A percentile compares a stretch with the other conserved stretches of the same genome.
phyloP scores from a whole-genome alignment of 2,888 invertebrate genomes.

The Ctena decussata region DNA sequence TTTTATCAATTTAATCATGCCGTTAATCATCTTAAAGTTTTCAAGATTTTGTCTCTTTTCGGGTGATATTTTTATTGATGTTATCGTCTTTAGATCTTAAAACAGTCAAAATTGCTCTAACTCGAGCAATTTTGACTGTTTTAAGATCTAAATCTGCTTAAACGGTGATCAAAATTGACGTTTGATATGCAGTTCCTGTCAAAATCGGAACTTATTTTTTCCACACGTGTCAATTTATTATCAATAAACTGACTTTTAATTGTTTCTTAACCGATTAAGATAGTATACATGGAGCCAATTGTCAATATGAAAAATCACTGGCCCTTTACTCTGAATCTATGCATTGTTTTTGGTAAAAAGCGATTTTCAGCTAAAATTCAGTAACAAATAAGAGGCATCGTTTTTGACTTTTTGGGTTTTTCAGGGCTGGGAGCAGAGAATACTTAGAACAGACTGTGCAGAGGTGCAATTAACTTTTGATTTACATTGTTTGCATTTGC shows the following conservation, averaged over 20 bases:
- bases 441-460: no score
- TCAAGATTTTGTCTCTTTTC: background rate
- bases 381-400: no score
- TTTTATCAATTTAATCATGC: background rate
- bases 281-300: background rate
- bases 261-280: background rate
- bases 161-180: background rate
- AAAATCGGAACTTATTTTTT: background rate
- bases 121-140: background rate
- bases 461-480: no score
- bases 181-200: conserved; percentile 3
- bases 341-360: no score
- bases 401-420: no score
- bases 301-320: background rate
- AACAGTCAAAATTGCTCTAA: no score
- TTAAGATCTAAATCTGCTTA: conserved; percentile 4
- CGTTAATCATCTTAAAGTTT: background rate
- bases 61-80: background rate
- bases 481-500: no score
- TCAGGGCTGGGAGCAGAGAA: no score
- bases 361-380: no score
- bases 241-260: conserved; percentile 3
- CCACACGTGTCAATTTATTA: background rate
- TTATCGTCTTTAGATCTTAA: no score
- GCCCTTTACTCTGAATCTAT: no score